Base-by-base conservation (phyloP, 1,140 invertebrate species). In the Papilio dardanus region DNA sequence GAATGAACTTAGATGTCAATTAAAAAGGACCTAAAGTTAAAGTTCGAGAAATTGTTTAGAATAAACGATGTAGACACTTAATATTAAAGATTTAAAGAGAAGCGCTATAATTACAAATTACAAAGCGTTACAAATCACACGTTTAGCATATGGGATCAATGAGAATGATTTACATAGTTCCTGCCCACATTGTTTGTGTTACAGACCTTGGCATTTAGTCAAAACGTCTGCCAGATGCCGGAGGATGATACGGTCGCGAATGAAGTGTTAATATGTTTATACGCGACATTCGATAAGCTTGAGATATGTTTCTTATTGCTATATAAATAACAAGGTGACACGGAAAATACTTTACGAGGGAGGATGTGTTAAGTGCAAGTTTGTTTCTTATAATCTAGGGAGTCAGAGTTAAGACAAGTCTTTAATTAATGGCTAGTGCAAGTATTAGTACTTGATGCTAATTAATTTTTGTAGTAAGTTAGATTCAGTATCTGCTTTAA, bases 201-300 rank as follows among this genome's bases (percentile, higher is more conserved):
- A 40, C 16, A 33, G 71, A 58, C 91, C 89, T 92, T 92, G 91
- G 88, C 89, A 92, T 92, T 92, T 87, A 77, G 67, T 75, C 79
- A 74, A 89, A 91, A 89, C 87, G 88, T 86, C 85, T 90, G 79
- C 84, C 84, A 85, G 88, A 92, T 92, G 83, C 84, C 79, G 77
- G 77, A 77, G 81, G 89, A 88, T 83, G 88, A 90, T 90, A 89
- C 84, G 79, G 75, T 46, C 78, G 77, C 82, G 87, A 83, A 85
- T 88, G 82, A 83, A 86, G 83, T 88, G 83, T 83, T 86, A 88
- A 88, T 85, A 79, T 76, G 84, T 78, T 65, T 81, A 80, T 75
- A 77, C 69, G 81, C 78, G 83, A 84, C 80, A 83, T 77, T 81
- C 76, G 76, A 82, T 87, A 86, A 79, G 75, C 81, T 83, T 87